Evolutionary conservation across 1,140 invertebrate species (phyloP).

Genomic region (Drosophila kurseongensis): DNA sequence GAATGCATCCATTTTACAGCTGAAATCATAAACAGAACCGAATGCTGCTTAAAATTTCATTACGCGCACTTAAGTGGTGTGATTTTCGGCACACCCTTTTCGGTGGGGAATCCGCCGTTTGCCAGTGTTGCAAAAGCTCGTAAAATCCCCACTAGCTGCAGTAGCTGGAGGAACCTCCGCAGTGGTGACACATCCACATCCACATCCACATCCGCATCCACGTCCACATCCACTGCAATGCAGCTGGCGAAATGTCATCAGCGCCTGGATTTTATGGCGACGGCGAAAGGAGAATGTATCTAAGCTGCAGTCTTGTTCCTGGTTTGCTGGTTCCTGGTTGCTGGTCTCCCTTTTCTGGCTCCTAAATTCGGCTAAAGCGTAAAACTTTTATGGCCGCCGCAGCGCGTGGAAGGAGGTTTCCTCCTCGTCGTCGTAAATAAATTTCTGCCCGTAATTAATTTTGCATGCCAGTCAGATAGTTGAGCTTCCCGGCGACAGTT

Average conservation of each 20-base stretch:
- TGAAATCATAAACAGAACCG: slow-evolving; percentile 48
- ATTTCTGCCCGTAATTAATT: slow-evolving; percentile 76
- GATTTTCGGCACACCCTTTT: slow-evolving; percentile 30
- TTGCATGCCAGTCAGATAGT: slow-evolving; percentile 72
- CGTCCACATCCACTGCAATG: slow-evolving; percentile 65
- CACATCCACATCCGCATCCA: slow-evolving; percentile 16
- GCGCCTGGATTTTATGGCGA: slow-evolving; percentile 65
- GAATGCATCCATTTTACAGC: slow-evolving; percentile 38
- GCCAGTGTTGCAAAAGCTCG: slow-evolving; percentile 49
- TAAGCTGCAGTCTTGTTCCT: slow-evolving; percentile 53
- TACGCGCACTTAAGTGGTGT: slow-evolving; percentile 56
- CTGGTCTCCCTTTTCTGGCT: slow-evolving; percentile 23
- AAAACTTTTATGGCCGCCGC: slow-evolving; percentile 78
- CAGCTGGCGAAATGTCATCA: slow-evolving; percentile 73
- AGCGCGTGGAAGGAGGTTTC: slow-evolving; percentile 40
- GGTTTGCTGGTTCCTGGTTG: slow-evolving; percentile 9
- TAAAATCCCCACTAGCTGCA: slow-evolving; percentile 55
- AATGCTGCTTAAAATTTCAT: slow-evolving; percentile 61
- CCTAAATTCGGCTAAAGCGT: slow-evolving; percentile 76
- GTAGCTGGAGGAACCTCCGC: slow-evolving; percentile 17
- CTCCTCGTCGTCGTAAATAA: slow-evolving; percentile 65
- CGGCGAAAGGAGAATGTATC: slow-evolving; percentile 64
- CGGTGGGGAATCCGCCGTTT: neutral
- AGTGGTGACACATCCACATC: slow-evolving; percentile 44
- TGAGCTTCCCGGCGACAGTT: slow-evolving; percentile 26